Evolutionary conservation across 2,797 vertebrate genomes (phyloP).

Genomic region (Cuculus canorus): DNA sequence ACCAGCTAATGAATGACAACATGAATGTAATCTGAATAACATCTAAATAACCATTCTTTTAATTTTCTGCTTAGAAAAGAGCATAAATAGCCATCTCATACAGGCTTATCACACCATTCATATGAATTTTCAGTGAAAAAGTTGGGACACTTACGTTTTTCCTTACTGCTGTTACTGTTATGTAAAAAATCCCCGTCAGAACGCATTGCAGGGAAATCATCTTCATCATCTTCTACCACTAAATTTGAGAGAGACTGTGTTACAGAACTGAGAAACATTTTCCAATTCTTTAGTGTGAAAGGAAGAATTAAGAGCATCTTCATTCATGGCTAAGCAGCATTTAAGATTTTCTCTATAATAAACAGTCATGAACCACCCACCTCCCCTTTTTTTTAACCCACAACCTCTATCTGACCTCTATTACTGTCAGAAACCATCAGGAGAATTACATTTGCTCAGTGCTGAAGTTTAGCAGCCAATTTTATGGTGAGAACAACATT

Average conservation of each 20-base stretch:
- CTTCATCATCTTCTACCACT: slow-evolving; percentile 93
- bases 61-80: neutral
- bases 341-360: neutral
- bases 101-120: neutral
- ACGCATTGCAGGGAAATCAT: slow-evolving; percentile 88
- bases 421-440: neutral
- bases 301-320: neutral
- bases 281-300: neutral
- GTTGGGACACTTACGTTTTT: slow-evolving; percentile 87
- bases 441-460: neutral
- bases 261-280: neutral
- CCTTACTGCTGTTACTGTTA: slow-evolving; percentile 92
- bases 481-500: neutral
- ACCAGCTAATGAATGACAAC: neutral
- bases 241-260: slow-evolving; percentile 25
- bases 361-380: neutral
- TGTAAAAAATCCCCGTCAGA: slow-evolving; percentile 89
- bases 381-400: accelerated
- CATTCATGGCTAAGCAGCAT: neutral
- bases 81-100: neutral
- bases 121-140: neutral
- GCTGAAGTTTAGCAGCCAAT: neutral
- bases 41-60: neutral
- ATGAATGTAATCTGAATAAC: too few species aligned
- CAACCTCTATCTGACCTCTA: neutral